These are phyloP conservation scores for Sebastes kiyomatsui DNA, from an alignment of 2,797 vertebrate species.

Conservation along the genomic window DNA sequence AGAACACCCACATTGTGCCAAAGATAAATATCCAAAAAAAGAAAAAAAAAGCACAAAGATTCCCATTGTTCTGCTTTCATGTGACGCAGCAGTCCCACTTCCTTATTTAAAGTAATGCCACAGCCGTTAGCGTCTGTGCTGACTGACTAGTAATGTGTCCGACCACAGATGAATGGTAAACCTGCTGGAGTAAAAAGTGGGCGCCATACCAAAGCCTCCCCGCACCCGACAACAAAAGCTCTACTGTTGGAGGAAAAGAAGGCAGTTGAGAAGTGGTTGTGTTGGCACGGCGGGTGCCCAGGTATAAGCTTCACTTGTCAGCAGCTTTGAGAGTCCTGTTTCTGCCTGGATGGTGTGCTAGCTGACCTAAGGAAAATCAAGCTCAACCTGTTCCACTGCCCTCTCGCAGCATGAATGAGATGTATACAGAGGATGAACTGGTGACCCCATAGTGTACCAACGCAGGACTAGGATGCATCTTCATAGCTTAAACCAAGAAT, in stretches of 20 bases:
- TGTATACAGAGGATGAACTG: slow-evolving; percentile 40
- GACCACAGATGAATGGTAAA: slow-evolving; percentile 60
- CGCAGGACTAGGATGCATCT: background rate
- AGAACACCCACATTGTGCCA: slow-evolving; percentile 47
- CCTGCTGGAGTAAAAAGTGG: slow-evolving; percentile 39
- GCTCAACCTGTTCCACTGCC: slow-evolving; percentile 72
- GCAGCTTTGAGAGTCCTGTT: slow-evolving; percentile 57
- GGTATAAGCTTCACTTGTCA: slow-evolving; percentile 76
- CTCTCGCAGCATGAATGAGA: slow-evolving; percentile 32
- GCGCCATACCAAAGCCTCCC: slow-evolving; percentile 43
- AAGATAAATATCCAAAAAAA: slow-evolving; percentile 45
- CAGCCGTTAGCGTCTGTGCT: slow-evolving; percentile 52
- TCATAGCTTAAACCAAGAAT: background rate
- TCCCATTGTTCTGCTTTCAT: slow-evolving; percentile 64
- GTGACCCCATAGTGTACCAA: slow-evolving; percentile 33
- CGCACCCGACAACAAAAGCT: slow-evolving; percentile 65
- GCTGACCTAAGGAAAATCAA: slow-evolving; percentile 73
- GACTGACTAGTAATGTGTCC: slow-evolving; percentile 55
- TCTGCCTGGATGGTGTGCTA: slow-evolving; percentile 65
- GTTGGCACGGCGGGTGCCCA: slow-evolving; percentile 58
- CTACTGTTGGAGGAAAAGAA: slow-evolving; percentile 68
- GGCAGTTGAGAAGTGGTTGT: slow-evolving; percentile 63
- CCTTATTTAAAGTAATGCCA: slow-evolving; percentile 65
- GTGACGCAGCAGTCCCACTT: slow-evolving; percentile 53
- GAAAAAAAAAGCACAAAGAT: slow-evolving; percentile 54